Conservation (phyloP, 1,140 invertebrate genomes). For the Scaptomyza pallida region DNA sequence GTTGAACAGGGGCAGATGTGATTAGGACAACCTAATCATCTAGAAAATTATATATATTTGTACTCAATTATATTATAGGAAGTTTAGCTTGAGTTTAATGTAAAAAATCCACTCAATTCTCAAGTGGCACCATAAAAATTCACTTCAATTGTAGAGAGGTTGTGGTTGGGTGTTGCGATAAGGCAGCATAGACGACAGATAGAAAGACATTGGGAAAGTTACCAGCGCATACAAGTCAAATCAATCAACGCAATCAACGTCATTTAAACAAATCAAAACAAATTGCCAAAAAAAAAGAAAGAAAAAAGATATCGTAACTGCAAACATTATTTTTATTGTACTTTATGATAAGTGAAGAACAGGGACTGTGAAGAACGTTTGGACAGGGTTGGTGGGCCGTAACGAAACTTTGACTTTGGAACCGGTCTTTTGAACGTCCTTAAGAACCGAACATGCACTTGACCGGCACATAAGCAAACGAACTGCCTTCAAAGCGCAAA, state of each 20-base stretch:
- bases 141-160: neutral
- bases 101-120: constrained; percentile 42
- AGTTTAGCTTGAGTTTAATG: constrained; percentile 27
- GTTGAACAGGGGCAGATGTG: constrained; percentile 51
- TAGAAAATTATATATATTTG: constrained; percentile 9
- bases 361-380: constrained; percentile 26
- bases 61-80: constrained; percentile 19
- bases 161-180: constrained; percentile 44
- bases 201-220: constrained; percentile 62
- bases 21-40: constrained; percentile 58
- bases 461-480: constrained; percentile 61
- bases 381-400: constrained; percentile 44
- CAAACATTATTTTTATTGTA: constrained; percentile 39
- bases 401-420: constrained; percentile 47
- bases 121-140: constrained; percentile 17
- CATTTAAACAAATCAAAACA: constrained; percentile 74
- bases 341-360: constrained; percentile 34
- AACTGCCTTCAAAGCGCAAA: constrained; percentile 65
- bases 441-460: constrained; percentile 72
- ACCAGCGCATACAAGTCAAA: constrained; percentile 55
- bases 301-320: constrained; percentile 36
- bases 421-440: constrained; percentile 69
- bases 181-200: constrained; percentile 42
- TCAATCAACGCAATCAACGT: constrained; percentile 74
- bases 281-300: too few species aligned